A percentile compares a stretch with the other conserved stretches of the same genome.
Conservation (phyloP, 2,113 vertebrate species). For the Laticauda colubrina region DNA sequence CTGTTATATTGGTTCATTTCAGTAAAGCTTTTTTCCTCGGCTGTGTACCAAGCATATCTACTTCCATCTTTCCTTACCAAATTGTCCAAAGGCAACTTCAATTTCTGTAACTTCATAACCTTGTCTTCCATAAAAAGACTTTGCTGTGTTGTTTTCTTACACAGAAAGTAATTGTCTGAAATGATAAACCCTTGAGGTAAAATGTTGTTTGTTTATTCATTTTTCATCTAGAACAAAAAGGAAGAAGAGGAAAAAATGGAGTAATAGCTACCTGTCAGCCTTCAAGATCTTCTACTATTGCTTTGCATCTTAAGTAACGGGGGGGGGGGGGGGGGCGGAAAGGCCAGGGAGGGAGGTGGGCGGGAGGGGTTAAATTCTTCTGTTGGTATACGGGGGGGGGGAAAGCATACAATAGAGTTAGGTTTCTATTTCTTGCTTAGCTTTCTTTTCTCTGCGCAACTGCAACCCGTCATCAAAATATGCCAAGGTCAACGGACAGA, state of each 20-base stretch:
- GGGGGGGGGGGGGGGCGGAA: too few species aligned
- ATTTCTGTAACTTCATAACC: constrained; percentile 16
- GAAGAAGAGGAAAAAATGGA: background rate
- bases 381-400: too few species aligned
- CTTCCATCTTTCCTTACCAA: constrained; percentile 7
- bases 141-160: constrained; percentile 2
- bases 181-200: background rate
- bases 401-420: too few species aligned
- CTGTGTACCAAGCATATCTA: background rate
- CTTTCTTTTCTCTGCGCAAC: too few species aligned
- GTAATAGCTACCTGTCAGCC: background rate
- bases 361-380: too few species aligned
- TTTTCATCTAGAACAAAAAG: background rate
- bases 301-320: too few species aligned
- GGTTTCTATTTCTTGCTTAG: too few species aligned
- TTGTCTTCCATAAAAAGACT: constrained; percentile 2
- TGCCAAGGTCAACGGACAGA: too few species aligned
- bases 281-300: too few species aligned
- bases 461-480: too few species aligned
- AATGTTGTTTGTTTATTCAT: background rate
- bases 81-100: constrained; percentile 10
- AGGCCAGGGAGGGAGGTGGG: too few species aligned
- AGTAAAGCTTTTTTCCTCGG: background rate
- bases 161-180: constrained; percentile 15
- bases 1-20: background rate